Evolutionary conservation across 2,888 invertebrate species (phyloP), one percentile per base, ranked within the genome.

Genomic region (Clunio marinus): DNA sequence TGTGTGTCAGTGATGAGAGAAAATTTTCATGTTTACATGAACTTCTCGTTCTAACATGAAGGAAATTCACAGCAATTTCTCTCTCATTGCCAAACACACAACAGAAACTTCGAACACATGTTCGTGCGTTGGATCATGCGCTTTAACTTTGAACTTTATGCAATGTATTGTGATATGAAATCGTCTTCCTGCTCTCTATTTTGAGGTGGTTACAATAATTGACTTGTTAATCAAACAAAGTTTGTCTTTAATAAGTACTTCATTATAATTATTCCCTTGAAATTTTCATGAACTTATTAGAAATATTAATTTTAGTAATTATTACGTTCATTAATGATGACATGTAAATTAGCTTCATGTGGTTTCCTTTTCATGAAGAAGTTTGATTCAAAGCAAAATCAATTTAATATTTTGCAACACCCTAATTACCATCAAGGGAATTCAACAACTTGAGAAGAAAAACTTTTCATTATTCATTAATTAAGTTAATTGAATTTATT

Each of bases 181-280:
- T 45, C 4, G 15, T n/a, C 41, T 20, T 17, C 2, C 10, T 2
- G 51, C 51, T 51, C 22, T 20, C 51, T 20, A 5, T n/a, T n/a
- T 17, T 17, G 51, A 51, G 5, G 4, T 51, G 51, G 8, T 8
- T 51, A 15, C n/a, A 15, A 41, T 7, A 41, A 41, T 41, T 41
- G 15, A n/a, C n/a, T 17, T 51, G 51, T 51, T 15, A n/a, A n/a
- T n/a, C n/a, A n/a, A n/a, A n/a, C n/a, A n/a, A 15, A 51, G 22
- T 51, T 51, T 51, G 51, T 51, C 51, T 20, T 51, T 51, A 20
- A 51, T n/a, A n/a, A n/a, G n/a, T n/a, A n/a, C n/a, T n/a, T n/a
- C n/a, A n/a, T n/a, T n/a, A 17, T 51, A 51, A 22, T 51, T 17
- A 20, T 17, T 8, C 7, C 22, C 8, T 51, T 17, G 17, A 51